These are phyloP conservation scores for Protobothrops flavoviridis DNA, from an alignment of 2,113 vertebrate species.

Conservation along the genomic window DNA sequence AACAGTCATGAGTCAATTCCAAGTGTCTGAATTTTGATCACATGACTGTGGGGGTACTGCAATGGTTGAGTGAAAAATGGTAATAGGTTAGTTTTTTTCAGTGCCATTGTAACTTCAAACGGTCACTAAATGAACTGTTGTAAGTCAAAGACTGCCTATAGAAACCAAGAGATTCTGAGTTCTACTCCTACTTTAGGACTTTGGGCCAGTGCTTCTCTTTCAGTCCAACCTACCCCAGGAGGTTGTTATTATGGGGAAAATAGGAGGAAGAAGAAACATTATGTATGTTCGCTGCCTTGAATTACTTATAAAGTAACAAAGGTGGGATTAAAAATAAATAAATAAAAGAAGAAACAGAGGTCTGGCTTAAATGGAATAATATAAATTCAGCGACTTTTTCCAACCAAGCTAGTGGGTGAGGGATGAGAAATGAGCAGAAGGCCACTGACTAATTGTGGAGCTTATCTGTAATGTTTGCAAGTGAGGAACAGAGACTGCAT, in stretches of 20 bases:
- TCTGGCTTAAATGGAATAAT: neutral
- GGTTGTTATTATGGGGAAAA: neutral
- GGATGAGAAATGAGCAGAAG: neutral
- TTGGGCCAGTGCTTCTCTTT: neutral
- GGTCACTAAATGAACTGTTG: neutral
- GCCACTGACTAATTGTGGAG: neutral
- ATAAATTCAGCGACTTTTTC: neutral
- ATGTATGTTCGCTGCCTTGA: neutral
- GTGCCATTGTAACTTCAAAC: neutral
- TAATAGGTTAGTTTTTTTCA: neutral
- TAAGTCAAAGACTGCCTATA: neutral
- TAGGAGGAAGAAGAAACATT: neutral
- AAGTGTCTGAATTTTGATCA: neutral
- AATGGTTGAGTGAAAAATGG: neutral
- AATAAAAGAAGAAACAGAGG: neutral
- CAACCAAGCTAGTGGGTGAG: neutral
- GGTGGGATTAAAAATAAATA: neutral
- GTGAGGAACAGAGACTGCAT: neutral
- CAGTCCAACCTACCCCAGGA: neutral
- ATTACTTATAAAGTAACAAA: neutral
- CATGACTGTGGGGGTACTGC: neutral
- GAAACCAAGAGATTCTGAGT: neutral
- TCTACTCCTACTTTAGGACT: neutral
- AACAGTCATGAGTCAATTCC: neutral
- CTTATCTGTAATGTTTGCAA: neutral